Evolutionary conservation across 2,888 invertebrate genomes (phyloP).

Genomic region (Gisinianus flammeolus): DNA sequence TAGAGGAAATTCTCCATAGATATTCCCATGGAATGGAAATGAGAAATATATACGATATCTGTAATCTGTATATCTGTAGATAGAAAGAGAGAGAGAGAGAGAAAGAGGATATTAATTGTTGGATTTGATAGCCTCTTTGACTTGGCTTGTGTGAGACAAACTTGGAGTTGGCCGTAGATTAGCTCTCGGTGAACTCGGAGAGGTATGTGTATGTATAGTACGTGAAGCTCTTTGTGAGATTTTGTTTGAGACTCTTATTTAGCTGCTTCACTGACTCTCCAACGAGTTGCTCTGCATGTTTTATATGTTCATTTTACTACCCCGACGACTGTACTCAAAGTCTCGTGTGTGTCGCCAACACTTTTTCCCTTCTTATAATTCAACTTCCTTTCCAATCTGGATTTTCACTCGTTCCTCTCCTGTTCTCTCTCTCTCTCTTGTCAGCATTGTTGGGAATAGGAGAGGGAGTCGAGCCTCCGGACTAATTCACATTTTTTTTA

Average conservation of each 20-base stretch:
- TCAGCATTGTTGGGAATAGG: background rate
- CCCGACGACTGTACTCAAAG: background rate
- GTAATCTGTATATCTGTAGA: background rate
- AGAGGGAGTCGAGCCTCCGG: background rate
- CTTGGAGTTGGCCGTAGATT: background rate
- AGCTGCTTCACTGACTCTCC: background rate
- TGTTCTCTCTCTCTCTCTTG: background rate
- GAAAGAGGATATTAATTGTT: background rate
- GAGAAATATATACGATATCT: background rate
- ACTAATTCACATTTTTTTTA: no score
- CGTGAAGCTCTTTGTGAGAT: no score
- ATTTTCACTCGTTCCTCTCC: background rate
- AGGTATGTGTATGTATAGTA: background rate
- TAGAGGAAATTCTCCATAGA: no score
- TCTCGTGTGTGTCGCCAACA: background rate
- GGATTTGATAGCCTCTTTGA: background rate
- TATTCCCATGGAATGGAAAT: background rate
- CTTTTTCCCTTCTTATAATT: no score
- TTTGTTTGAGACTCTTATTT: background rate
- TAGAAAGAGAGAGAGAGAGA: background rate
- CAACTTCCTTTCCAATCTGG: no score
- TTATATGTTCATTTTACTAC: background rate
- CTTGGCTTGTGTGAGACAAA: background rate
- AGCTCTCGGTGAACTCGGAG: background rate
- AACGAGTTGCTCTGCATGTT: background rate